Percentiles rank a stretch among this genome's conserved stretches.
phyloP scores from a whole-genome alignment of 2,797 vertebrate genomes.

The Hoplostethus mediterraneus region DNA sequence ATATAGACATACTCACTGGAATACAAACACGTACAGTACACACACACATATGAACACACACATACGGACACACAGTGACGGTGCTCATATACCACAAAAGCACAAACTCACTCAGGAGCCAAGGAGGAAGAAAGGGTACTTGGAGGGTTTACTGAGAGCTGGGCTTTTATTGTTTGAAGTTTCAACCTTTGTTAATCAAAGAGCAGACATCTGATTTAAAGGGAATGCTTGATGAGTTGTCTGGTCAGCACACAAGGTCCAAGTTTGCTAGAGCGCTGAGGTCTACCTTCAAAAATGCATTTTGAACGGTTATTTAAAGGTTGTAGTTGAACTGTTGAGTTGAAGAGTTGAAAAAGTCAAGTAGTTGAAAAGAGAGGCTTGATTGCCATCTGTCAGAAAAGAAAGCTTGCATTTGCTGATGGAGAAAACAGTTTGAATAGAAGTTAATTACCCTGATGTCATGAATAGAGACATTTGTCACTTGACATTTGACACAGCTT shows the following conservation, averaged over 20 bases:
- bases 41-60: neutral
- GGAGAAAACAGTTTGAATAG: neutral
- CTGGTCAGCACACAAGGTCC: constrained; percentile 10
- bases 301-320: constrained; percentile 18
- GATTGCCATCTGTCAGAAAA: neutral
- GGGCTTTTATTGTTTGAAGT: constrained; percentile 41
- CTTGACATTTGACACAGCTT: neutral
- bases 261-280: constrained; percentile 12
- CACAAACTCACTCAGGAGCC: neutral
- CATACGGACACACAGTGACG: too few relatives aligned
- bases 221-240: constrained; percentile 51
- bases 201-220: constrained; percentile 43
- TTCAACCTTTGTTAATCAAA: constrained; percentile 42
- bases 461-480: constrained; percentile 4
- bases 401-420: neutral
- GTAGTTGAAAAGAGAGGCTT: neutral
- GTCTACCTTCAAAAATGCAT: constrained; percentile 5
- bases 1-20: constrained; percentile 4
- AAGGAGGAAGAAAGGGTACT: neutral
- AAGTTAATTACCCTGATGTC: neutral
- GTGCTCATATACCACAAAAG: neutral
- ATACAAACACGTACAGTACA: constrained; percentile 5
- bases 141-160: neutral
- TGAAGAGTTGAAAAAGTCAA: neutral
- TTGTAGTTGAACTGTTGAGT: neutral